phyloP scores from a whole-genome alignment of 2,888 invertebrate species.

The Phaedon cochleariae region DNA sequence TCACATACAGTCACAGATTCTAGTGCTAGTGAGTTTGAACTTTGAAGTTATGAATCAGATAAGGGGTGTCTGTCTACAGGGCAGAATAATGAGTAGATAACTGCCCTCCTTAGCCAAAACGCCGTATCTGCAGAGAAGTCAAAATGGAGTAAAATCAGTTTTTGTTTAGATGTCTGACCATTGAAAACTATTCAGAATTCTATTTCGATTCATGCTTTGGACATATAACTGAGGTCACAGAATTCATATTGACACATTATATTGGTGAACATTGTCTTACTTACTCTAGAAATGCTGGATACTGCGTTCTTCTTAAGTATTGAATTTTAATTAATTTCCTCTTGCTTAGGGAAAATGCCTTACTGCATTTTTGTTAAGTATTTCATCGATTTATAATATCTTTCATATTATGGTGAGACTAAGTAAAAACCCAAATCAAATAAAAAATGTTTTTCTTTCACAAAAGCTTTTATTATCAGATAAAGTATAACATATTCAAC shows the following conservation, averaged over 20 bases:
- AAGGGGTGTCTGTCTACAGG: too few relatives aligned
- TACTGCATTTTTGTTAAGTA: constrained; percentile 17
- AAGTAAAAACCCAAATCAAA: too few relatives aligned
- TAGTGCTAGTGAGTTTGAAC: too few relatives aligned
- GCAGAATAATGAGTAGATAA: too few relatives aligned
- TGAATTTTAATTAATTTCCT: constrained; percentile 1
- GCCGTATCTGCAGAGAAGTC: background rate
- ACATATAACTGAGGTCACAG: constrained; percentile 6
- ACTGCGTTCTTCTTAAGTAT: constrained; percentile 16
- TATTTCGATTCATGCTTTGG: constrained; percentile 3
- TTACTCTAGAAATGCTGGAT: constrained; percentile 8
- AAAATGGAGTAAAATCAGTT: background rate
- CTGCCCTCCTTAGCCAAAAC: background rate
- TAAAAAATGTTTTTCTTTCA: too few relatives aligned
- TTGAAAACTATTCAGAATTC: constrained; percentile 8
- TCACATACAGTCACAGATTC: too few relatives aligned
- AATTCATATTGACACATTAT: constrained; percentile 6
- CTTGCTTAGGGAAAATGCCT: constrained; percentile 12
- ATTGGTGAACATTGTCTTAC: too few relatives aligned
- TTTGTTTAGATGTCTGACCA: background rate
- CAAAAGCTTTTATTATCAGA: background rate
- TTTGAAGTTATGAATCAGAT: too few relatives aligned
- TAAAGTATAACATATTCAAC: too few relatives aligned
- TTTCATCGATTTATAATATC: background rate
- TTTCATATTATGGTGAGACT: too few relatives aligned